Conservation (phyloP, 2,888 invertebrate species). For the Tholera decimalis region DNA sequence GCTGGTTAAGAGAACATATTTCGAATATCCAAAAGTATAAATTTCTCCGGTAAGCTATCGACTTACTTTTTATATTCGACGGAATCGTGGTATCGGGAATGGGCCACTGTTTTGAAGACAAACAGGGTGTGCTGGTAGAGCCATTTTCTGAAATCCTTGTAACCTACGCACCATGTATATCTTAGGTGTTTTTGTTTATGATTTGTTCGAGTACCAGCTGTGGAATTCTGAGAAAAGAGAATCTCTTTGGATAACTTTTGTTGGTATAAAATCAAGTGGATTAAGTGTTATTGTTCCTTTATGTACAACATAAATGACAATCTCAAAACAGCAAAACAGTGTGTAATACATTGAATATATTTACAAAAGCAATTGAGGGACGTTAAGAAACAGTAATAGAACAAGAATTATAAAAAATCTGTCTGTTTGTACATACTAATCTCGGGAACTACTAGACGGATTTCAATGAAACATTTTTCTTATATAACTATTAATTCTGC, state of each 20-base stretch:
- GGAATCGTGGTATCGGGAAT: conserved; percentile 86
- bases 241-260: conserved; percentile 26
- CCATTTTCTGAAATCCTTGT: conserved; percentile 59
- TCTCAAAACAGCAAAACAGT: too few species aligned
- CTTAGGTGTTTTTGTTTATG: conserved; percentile 64
- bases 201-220: conserved; percentile 55
- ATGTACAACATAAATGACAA: neutral
- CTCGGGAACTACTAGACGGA: too few species aligned
- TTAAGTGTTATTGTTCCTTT: neutral
- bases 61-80: conserved; percentile 91
- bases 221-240: conserved; percentile 46
- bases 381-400: too few species aligned
- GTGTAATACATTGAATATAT: too few species aligned
- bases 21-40: conserved; percentile 91
- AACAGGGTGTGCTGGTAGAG: conserved; percentile 77
- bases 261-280: conserved; percentile 17
- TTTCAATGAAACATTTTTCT: too few species aligned
- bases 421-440: too few species aligned
- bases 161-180: conserved; percentile 53
- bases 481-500: too few species aligned
- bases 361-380: too few species aligned
- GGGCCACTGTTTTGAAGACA: conserved; percentile 89
- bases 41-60: conserved; percentile 90
- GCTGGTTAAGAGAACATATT: conserved; percentile 84
- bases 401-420: too few species aligned